These are phyloP conservation scores for Leptura quadrifasciata DNA, from an alignment of 2,888 invertebrate genomes.

Conservation along the genomic window DNA sequence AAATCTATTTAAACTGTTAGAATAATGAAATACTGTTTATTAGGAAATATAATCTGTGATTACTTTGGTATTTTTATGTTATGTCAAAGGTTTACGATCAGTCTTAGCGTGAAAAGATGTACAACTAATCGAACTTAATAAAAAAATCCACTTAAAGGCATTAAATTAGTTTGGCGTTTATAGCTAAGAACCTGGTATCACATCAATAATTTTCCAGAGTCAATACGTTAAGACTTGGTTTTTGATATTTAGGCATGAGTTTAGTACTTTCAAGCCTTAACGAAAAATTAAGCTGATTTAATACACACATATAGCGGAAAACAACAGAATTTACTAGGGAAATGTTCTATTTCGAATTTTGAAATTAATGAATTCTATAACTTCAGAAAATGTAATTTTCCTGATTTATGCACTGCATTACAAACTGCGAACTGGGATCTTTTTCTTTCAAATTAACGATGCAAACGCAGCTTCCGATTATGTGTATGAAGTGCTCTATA, in stretches of 20 bases:
- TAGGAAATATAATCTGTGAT: neutral
- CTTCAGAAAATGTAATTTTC: too few relatives aligned
- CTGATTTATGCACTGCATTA: too few relatives aligned
- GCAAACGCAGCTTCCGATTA: too few relatives aligned
- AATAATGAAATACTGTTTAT: slow-evolving; percentile 9
- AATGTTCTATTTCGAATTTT: too few relatives aligned
- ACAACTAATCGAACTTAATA: slow-evolving; percentile 14
- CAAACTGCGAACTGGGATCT: too few relatives aligned
- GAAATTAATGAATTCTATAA: too few relatives aligned
- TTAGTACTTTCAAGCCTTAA: too few relatives aligned
- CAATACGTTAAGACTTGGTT: neutral
- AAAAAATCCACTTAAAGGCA: neutral
- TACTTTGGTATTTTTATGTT: slow-evolving; percentile 14
- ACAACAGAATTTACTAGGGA: too few relatives aligned
- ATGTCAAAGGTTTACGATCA: slow-evolving; percentile 21
- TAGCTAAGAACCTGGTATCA: neutral
- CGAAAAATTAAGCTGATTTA: too few relatives aligned
- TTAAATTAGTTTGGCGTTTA: neutral
- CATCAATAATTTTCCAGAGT: neutral
- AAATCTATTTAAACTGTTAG: slow-evolving; percentile 17
- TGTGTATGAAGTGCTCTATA: too few relatives aligned
- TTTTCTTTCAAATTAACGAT: too few relatives aligned
- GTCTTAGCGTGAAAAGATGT: neutral
- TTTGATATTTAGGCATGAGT: neutral
- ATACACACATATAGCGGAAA: too few relatives aligned